Base-by-base conservation (phyloP, 2,888 invertebrate genomes). In the Drosophila trichaetosa region DNA sequence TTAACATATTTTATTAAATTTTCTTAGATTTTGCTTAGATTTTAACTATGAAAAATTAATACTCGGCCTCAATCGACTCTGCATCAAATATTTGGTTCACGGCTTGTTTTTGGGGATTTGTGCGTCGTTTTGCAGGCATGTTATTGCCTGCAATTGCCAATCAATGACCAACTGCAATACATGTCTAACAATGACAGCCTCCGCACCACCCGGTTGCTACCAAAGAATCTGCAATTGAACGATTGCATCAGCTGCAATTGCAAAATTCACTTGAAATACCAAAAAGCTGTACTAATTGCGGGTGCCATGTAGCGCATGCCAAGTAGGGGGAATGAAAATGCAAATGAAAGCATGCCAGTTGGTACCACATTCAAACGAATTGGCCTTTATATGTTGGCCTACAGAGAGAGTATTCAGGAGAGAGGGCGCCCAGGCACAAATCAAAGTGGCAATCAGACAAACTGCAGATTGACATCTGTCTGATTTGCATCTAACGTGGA, bases 381-480 rank as follows among this genome's bases (percentile, higher is more conserved):
- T 51, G 29, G 51, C 29, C 27, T 31, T 29, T 13, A n/a, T 51
- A 11, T 31, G 51, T 36, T 53, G 48, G 57, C 33, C 48, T 21
- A 51, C 24, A 58, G 54, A 24, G 16, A 40, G 56, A n/a, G 56
- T 27, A 57, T 31, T 13, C 42, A 4, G 46, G 2, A 46, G 42
- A 42, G 29, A 31, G 71, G 29, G 29, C 58, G 58, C 49, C 61
- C 64, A 29, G 31, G 38, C 64, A 68, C 76, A 79, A 79, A 80
- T 78, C 80, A 78, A 65, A 71, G 70, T 75, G 86, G 70, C 83
- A 85, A 85, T 86, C 86, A 85, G 80, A 69, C 56, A 73, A 81
- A 87, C 82, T 78, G 71, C 83, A 80, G 83, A 85, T 86, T 88
- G 88, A 83, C 88, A 86, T 86, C 88, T 86, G 85, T 73, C 76